Evolutionary conservation across 2,888 invertebrate genomes (phyloP).

Genomic region (Itoplectis maculator): DNA sequence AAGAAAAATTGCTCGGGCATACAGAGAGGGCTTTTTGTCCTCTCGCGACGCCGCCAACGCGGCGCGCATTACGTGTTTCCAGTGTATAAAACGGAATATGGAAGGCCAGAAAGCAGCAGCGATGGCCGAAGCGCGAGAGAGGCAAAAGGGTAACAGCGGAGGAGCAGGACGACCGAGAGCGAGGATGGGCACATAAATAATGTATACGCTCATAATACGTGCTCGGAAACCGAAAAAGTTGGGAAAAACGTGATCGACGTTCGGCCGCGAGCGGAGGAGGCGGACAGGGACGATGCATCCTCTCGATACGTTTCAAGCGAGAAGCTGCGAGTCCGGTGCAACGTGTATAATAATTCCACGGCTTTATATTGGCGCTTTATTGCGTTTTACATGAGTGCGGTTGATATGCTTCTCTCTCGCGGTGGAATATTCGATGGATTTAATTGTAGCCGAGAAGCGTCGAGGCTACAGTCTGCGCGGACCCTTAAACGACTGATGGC

Average conservation of each 20-base stretch:
- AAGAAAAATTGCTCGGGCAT: conserved; percentile 63
- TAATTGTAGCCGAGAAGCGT: too few relatives aligned
- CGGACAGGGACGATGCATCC: conserved; percentile 9
- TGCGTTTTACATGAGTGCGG: too few relatives aligned
- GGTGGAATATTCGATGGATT: conserved; percentile 56
- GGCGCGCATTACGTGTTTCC: conserved; percentile 39
- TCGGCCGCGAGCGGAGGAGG: too few relatives aligned
- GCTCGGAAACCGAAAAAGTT: conserved; percentile 62
- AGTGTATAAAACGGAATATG: conserved; percentile 19
- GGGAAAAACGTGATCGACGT: conserved; percentile 55
- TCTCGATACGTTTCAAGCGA: not conserved
- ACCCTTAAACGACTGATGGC: too few relatives aligned
- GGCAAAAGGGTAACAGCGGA: conserved; percentile 10
- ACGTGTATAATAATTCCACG: not conserved
- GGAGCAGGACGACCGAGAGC: conserved; percentile 34
- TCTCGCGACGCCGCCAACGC: conserved; percentile 46
- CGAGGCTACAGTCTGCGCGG: too few relatives aligned
- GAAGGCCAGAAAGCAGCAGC: conserved; percentile 25
- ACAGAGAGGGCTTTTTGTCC: conserved; percentile 46
- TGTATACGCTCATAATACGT: conserved; percentile 65
- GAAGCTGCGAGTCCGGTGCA: not conserved
- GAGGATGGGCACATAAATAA: conserved; percentile 64
- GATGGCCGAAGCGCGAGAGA: not conserved
- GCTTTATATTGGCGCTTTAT: conserved; percentile 34
- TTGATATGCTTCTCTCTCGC: conserved; percentile 44